Evolutionary conservation across 2,797 vertebrate species (phyloP), one percentile per base, ranked within the genome.

Genomic region (Tympanoctomys barrerae): DNA sequence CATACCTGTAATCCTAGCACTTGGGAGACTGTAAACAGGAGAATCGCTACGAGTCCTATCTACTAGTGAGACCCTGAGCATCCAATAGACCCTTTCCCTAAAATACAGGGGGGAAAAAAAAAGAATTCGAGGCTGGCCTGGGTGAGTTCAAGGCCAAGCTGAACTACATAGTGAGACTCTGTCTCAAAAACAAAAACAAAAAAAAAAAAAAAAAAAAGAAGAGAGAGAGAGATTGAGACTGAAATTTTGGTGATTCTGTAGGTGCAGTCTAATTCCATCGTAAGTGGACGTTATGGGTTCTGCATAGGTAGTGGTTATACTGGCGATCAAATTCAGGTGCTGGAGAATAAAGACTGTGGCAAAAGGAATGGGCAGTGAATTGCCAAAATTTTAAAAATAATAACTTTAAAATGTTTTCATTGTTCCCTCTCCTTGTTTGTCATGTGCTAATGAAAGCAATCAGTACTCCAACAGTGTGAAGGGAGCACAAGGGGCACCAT

Each of bases 401-500:
- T 39, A 52, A 77, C 22, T 80, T 66, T 93, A 62, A 85, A 83
- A 83, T 93, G 33, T 93, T 96, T 95, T 94, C n/a, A 33, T 77
- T 49, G 46, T 80, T 94, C 26, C 86, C 26, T 36, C 1, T 22
- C 19, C 6, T 83, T 24, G 92, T 92, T 96, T 68, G 31, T 90
- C 24, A 78, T 66, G 70, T 91, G 75, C 59, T 87, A 84, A 70
- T 83, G 85, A 85, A 75, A 89, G 82, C 73, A 84, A 84, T 39
- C 7, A 77, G 21, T n/a, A 16, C 52, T n/a, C 14, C 81, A 52
- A 36, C 9, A 46, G 14, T 89, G 18, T 89, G 82, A 89, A 89
- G 42, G 42, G 61, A 81, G n/a, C 90, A 90, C 36, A 92, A 39
- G 90, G 52, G 52, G 90, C 24, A 90, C n/a, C 42, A 62, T 85